phyloP scores from a whole-genome alignment of 2,888 invertebrate species.

The Cremastinae sp. region DNA sequence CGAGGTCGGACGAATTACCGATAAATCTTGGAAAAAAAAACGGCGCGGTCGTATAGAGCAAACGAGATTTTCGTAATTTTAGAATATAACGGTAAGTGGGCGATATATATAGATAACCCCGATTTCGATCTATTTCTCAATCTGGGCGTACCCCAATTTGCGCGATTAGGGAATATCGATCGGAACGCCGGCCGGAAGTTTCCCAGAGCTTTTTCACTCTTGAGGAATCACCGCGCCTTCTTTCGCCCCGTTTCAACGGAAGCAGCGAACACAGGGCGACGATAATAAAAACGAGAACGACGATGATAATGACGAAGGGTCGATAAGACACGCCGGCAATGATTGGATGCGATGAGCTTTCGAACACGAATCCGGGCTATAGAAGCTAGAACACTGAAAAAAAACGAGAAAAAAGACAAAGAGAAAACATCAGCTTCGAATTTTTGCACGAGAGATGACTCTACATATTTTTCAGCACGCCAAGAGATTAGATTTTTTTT shows the following conservation, averaged over 20 bases:
- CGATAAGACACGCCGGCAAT: conserved; percentile 29
- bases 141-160: conserved; percentile 45
- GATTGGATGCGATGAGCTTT: not conserved
- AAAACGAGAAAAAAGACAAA: too few relatives aligned
- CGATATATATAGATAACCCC: not conserved
- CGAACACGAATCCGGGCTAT: not conserved
- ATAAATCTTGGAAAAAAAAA: not conserved
- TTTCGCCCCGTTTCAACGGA: not conserved
- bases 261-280: not conserved
- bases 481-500: too few relatives aligned
- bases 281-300: conserved; percentile 28
- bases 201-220: not conserved
- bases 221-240: conserved; percentile 14
- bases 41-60: conserved; percentile 4
- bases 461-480: too few relatives aligned
- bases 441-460: too few relatives aligned
- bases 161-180: conserved; percentile 45
- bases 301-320: conserved; percentile 11
- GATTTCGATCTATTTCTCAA: conserved; percentile 7
- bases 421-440: conserved; percentile 4
- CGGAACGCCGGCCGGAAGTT: not conserved
- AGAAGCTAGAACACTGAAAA: not conserved
- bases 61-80: conserved; percentile 13
- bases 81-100: conserved; percentile 4
- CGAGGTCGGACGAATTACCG: conserved; percentile 3